Evolutionary conservation across 2,113 vertebrate genomes (phyloP).

Genomic region (Cyphomyrus discorhynchus): DNA sequence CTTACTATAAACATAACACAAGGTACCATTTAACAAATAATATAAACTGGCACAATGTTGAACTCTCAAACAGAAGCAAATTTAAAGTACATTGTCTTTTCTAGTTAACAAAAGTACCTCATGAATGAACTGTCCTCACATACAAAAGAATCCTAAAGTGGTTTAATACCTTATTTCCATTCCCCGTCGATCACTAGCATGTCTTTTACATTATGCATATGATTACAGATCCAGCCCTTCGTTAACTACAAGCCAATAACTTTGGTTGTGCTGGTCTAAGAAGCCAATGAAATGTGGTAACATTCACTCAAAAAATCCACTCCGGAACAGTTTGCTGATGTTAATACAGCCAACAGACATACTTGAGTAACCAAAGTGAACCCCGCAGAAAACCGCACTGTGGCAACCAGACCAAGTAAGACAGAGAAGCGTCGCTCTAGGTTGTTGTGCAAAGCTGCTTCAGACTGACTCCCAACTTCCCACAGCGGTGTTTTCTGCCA

Average conservation of each 20-base stretch:
- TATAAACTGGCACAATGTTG: neutral
- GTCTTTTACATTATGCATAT: neutral
- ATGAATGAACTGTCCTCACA: neutral
- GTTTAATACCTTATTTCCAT: neutral
- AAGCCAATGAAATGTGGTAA: neutral
- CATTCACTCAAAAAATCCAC: neutral
- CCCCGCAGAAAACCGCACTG: neutral
- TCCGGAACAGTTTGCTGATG: neutral
- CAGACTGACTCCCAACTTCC: too few relatives aligned
- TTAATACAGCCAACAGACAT: neutral
- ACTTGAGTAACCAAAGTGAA: neutral
- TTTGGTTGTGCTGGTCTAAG: neutral
- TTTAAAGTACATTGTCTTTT: neutral
- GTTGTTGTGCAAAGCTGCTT: neutral
- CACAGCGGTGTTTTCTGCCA: too few relatives aligned
- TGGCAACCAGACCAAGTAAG: neutral
- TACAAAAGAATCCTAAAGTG: neutral
- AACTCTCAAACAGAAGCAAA: neutral
- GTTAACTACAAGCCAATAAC: neutral
- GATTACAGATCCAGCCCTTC: neutral
- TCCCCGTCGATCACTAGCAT: neutral
- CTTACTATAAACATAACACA: neutral
- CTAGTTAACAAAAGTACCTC: neutral
- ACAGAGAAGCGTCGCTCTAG: neutral
- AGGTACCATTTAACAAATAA: neutral